Evolutionary conservation across 2,888 invertebrate genomes (phyloP), one percentile per base, ranked within the genome.

Genomic region (Antheraea yamamai): DNA sequence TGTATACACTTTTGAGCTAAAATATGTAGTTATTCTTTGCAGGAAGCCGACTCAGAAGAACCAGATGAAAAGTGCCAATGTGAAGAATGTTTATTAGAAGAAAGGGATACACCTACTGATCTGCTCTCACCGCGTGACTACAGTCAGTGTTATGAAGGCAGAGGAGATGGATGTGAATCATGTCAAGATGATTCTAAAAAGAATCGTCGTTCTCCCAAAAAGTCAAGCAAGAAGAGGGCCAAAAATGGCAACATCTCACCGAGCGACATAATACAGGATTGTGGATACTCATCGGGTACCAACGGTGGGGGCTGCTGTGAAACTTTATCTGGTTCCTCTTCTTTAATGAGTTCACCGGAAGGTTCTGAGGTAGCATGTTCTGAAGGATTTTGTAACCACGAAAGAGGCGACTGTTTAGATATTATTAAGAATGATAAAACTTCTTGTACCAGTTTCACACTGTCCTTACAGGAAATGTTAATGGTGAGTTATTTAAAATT

Each of bases 331-430:
- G 95, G 96, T 68, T 97, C 97, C 74, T 97, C 97, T 35, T 98
- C 98, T 81, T 95, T 97, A 77, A 96, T 97, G 81, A 98, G 97
- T 87, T 98, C 98, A 6, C 97, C 98, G 0, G 98, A 98, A 86
- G 98, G 98, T 52, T 98, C 98, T 0, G 98, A 98, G 87, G 96
- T 98, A 75, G 98, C 98, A 0, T 98, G 98, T 91, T 97, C 97
- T 0, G 98, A 98, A 87, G 97, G 97, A 68, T 97, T 97, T 88
- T 98, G 98, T 91, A 97, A 97, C 88, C 97, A 97, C 82, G 97
- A 97, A 80, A 86, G 94, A 84, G 95, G 95, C 82, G 92, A 94
- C 85, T 94, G 94, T 82, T 86, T 88, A 83, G 94, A 95, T 79
- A 82, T 88, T 79, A 81, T 87, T 77, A 94, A 94, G 85, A 89